Evolutionary conservation across 2,797 vertebrate genomes (phyloP).

Genomic region (Myripristis murdjan): DNA sequence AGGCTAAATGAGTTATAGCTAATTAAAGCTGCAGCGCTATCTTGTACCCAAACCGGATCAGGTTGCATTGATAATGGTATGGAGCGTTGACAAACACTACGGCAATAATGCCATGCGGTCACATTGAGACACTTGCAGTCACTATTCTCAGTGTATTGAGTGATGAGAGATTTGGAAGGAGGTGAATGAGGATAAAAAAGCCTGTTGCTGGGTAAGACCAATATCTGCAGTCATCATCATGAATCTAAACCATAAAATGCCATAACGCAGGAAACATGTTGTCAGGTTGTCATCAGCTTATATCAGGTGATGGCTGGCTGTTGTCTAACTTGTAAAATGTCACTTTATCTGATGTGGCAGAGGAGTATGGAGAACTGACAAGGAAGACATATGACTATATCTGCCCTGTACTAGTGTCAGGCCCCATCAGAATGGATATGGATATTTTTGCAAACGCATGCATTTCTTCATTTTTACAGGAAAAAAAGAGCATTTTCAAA

Average conservation of each 20-base stretch:
- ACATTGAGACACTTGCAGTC: background rate
- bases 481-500: too few relatives aligned
- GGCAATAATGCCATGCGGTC: background rate
- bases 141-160: background rate
- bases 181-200: constrained; percentile 13
- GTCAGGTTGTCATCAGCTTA: constrained; percentile 36
- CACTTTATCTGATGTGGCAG: constrained; percentile 51
- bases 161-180: background rate
- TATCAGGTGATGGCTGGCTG: constrained; percentile 37
- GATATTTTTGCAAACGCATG: too few relatives aligned
- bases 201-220: constrained; percentile 44
- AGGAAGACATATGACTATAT: constrained; percentile 38
- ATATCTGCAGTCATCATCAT: constrained; percentile 25
- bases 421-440: too few relatives aligned
- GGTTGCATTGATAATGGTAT: constrained; percentile 55
- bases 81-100: constrained; percentile 48
- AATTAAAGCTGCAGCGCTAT: constrained; percentile 57
- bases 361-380: constrained; percentile 22
- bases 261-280: constrained; percentile 9
- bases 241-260: background rate
- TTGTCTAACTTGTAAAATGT: constrained; percentile 26
- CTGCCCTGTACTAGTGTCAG: too few relatives aligned
- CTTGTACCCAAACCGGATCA: constrained; percentile 31
- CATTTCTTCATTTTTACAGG: too few relatives aligned
- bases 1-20: constrained; percentile 51